A percentile compares a stretch with the other conserved stretches of the same genome.
Evolutionary conservation across 2,797 vertebrate genomes (phyloP).

Genomic region (Esox masquinongy): DNA sequence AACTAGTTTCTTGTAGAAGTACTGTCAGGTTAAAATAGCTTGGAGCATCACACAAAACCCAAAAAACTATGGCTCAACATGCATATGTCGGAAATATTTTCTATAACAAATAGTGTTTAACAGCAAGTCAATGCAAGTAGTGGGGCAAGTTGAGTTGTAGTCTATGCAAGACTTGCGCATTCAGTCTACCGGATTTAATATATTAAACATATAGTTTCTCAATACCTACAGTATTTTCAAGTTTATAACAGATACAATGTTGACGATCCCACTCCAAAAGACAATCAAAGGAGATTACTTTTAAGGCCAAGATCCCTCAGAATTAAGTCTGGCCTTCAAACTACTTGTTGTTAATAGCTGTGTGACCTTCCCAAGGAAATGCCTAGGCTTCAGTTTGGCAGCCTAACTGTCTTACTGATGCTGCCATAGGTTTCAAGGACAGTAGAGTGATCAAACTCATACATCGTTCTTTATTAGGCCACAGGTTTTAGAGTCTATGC

Average conservation of each 20-base stretch:
- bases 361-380: not conserved
- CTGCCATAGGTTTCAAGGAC: not conserved
- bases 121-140: constrained; percentile 28
- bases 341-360: not conserved
- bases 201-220: constrained; percentile 51
- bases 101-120: not conserved
- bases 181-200: constrained; percentile 16
- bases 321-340: not conserved
- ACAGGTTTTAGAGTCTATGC: not conserved
- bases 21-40: constrained; percentile 14
- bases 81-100: constrained; percentile 16
- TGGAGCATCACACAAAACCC: constrained; percentile 19
- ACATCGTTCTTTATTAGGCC: not conserved
- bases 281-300: not conserved
- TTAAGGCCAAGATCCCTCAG: not conserved
- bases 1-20: not conserved
- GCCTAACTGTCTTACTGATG: not conserved
- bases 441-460: not conserved
- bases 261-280: constrained; percentile 19
- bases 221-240: constrained; percentile 35
- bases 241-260: constrained; percentile 36
- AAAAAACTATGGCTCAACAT: constrained; percentile 25
- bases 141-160: not conserved
- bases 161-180: constrained; percentile 14
- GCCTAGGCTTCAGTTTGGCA: not conserved